Conservation (phyloP, 2,888 invertebrate genomes). For the Leptura quadrifasciata region DNA sequence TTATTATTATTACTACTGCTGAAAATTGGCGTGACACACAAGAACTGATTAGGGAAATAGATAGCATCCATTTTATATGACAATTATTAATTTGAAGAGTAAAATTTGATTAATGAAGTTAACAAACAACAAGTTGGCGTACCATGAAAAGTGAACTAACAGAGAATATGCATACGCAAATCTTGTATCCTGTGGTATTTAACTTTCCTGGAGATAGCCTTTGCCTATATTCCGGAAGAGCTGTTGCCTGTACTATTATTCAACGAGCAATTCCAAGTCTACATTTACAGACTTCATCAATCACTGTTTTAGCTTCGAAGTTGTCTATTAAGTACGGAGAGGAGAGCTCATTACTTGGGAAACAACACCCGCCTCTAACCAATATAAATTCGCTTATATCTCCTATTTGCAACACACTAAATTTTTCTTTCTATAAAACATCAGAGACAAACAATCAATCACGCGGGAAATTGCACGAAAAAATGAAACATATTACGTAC, state of each 20-base stretch:
- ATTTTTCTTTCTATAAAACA: conserved; percentile 45
- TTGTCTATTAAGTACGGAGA: conserved; percentile 66
- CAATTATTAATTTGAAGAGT: conserved; percentile 15
- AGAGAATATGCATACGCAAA: conserved; percentile 60
- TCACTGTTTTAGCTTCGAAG: conserved; percentile 65
- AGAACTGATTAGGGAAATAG: neutral
- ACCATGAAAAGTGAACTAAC: conserved; percentile 43
- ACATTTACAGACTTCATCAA: conserved; percentile 68
- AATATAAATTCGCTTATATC: conserved; percentile 61
- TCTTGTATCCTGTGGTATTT: conserved; percentile 53
- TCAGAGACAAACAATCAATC: conserved; percentile 32
- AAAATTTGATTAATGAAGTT: conserved; percentile 44
- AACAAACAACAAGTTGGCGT: conserved; percentile 36
- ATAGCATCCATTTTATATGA: neutral
- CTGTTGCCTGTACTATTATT: conserved; percentile 56
- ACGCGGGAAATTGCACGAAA: conserved; percentile 20
- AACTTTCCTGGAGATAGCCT: conserved; percentile 46
- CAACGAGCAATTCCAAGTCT: conserved; percentile 64
- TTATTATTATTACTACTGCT: no score
- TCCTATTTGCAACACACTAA: conserved; percentile 49
- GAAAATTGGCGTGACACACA: no score
- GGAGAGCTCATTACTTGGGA: conserved; percentile 64
- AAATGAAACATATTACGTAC: neutral
- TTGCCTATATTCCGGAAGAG: conserved; percentile 48
- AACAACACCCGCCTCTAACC: conserved; percentile 61